These are phyloP conservation scores for Pardalotus punctatus DNA, from an alignment of 2,113 vertebrate species.

Conservation along the genomic window DNA sequence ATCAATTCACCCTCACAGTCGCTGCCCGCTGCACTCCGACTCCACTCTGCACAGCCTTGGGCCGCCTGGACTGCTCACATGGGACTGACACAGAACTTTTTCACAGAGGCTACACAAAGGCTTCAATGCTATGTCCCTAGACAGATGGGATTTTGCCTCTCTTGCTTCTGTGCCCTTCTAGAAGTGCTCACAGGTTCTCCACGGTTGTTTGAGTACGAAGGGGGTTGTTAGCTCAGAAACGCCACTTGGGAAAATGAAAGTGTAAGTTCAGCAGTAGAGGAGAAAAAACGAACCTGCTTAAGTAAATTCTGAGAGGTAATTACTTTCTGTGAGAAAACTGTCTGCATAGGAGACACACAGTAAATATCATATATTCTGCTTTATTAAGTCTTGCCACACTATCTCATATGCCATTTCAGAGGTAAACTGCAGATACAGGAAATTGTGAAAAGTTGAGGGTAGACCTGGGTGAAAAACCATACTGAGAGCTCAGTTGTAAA, in stretches of 20 bases:
- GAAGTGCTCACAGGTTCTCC: neutral
- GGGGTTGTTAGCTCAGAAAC: neutral
- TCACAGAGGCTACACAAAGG: neutral
- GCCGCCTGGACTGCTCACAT: neutral
- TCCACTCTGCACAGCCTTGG: neutral
- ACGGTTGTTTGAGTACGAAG: neutral
- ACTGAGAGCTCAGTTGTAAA: neutral
- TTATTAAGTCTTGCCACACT: neutral
- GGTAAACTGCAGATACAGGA: neutral
- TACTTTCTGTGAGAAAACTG: neutral
- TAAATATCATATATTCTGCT: neutral
- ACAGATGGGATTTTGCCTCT: neutral
- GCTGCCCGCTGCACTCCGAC: neutral
- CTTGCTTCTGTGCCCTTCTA: neutral
- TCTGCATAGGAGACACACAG: neutral
- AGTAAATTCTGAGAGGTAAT: neutral
- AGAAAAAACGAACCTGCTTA: neutral
- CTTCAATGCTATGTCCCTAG: neutral
- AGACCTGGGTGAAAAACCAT: neutral
- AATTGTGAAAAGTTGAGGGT: neutral
- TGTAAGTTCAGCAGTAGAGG: neutral
- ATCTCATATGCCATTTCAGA: neutral
- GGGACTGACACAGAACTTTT: neutral
- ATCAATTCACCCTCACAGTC: neutral
- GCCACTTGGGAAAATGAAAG: neutral